Evolutionary conservation across 1,140 invertebrate genomes (phyloP).

Genomic region (Ceratina australensis): DNA sequence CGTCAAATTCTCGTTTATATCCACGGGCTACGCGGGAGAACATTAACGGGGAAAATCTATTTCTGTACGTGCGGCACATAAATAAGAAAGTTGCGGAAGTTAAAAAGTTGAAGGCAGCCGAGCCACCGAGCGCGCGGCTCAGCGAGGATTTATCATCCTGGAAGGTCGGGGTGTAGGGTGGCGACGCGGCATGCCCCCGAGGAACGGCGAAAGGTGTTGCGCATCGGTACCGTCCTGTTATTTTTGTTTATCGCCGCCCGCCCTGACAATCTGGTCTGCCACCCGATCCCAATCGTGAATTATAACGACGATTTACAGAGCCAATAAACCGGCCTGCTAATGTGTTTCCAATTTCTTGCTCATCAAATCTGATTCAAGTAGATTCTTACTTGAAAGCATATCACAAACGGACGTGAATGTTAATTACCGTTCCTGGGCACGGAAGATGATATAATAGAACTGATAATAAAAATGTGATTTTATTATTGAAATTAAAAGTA

Average conservation of each 20-base stretch:
- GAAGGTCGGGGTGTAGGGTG: slow-evolving; percentile 10
- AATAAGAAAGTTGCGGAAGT: slow-evolving; percentile 75
- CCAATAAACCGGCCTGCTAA: slow-evolving; percentile 45
- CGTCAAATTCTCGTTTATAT: slow-evolving; percentile 48
- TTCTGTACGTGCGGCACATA: slow-evolving; percentile 69
- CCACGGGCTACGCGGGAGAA: slow-evolving; percentile 44
- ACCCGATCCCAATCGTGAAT: slow-evolving; percentile 32
- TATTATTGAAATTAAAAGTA: too few species aligned
- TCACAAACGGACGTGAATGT: too few species aligned
- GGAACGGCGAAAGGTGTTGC: slow-evolving; percentile 2
- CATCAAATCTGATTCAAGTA: background rate
- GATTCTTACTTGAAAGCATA: background rate
- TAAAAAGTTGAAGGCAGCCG: slow-evolving; percentile 69
- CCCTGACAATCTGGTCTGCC: slow-evolving; percentile 46
- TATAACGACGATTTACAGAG: slow-evolving; percentile 56
- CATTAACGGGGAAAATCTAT: slow-evolving; percentile 70
- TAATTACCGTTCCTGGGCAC: too few species aligned
- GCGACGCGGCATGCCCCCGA: slow-evolving; percentile 2
- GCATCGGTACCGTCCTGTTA: slow-evolving; percentile 4
- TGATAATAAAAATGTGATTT: too few species aligned
- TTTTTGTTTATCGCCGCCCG: slow-evolving; percentile 57
- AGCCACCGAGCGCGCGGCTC: slow-evolving; percentile 26
- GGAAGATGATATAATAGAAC: too few species aligned
- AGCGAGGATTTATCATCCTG: slow-evolving; percentile 57
- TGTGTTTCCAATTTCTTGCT: slow-evolving; percentile 47